A percentile compares a stretch with the other conserved stretches of the same genome.
These are phyloP conservation scores for Dunckerocampus dactyliophorus DNA, from an alignment of 2,113 vertebrate species.

Conservation along the genomic window DNA sequence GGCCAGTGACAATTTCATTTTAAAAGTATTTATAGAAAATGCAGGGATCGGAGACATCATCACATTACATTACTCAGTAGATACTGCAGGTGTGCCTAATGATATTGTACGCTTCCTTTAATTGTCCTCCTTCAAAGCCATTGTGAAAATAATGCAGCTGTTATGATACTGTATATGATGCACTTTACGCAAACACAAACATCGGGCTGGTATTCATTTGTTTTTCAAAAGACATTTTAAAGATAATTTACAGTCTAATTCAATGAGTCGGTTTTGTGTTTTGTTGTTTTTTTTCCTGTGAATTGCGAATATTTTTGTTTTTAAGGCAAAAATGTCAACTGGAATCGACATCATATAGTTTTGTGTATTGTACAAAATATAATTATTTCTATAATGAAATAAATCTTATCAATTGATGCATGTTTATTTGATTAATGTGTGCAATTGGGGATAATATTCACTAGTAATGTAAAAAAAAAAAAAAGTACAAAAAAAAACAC, in stretches of 20 bases:
- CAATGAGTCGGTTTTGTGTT: too few species aligned
- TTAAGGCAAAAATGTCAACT: too few species aligned
- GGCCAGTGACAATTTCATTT: background rate
- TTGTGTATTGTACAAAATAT: background rate
- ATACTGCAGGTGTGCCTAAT: background rate
- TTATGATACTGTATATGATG: background rate
- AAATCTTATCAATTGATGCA: background rate
- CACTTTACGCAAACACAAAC: slow-evolving; percentile 1
- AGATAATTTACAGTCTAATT: background rate
- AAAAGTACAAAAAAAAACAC: background rate
- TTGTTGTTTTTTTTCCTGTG: background rate
- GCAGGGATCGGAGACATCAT: background rate
- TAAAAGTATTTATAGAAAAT: background rate
- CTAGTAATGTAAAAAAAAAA: too few species aligned
- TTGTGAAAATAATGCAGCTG: background rate
- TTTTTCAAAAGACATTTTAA: background rate
- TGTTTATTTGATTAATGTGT: too few species aligned
- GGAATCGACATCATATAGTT: background rate
- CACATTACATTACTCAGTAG: background rate
- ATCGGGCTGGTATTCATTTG: background rate
- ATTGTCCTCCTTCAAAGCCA: background rate
- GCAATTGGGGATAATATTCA: too few species aligned
- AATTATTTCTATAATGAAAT: background rate
- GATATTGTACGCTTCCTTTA: background rate
- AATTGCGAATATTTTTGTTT: background rate